A percentile compares a stretch with the other conserved stretches of the same genome.
Evolutionary conservation across 2,113 vertebrate genomes (phyloP).

Genomic region (Propithecus coquereli): DNA sequence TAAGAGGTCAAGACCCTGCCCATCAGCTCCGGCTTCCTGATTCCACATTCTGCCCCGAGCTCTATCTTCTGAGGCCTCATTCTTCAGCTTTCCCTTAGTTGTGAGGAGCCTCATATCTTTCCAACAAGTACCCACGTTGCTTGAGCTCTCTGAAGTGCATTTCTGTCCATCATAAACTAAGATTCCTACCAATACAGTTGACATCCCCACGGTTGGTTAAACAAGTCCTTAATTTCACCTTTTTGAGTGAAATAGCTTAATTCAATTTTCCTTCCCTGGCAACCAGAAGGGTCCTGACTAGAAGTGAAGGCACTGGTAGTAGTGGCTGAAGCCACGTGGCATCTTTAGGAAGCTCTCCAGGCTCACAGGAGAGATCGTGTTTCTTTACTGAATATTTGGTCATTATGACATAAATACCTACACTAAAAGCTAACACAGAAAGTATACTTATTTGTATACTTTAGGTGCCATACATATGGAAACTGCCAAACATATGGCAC

Average conservation of each 20-base stretch:
- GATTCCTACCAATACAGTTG: not conserved
- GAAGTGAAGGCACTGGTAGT: not conserved
- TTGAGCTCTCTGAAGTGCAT: not conserved
- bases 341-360: not conserved
- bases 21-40: accelerated
- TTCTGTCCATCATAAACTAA: not conserved
- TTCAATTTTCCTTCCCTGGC: not conserved
- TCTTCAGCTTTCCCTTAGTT: not conserved
- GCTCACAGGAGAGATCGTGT: not conserved
- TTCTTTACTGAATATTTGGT: not conserved
- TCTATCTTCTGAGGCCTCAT: not conserved
- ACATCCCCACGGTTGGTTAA: not conserved
- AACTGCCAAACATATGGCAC: not conserved
- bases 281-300: not conserved
- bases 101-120: not conserved
- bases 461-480: not conserved
- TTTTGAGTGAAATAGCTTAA: not conserved
- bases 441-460: not conserved
- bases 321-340: not conserved
- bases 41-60: not conserved
- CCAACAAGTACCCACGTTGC: not conserved
- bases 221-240: not conserved
- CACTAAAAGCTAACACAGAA: not conserved
- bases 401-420: not conserved
- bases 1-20: accelerated